Evolutionary conservation across 2,797 vertebrate species (phyloP), one percentile per base, ranked within the genome.

Genomic region (Muraenolepis orangiensis): DNA sequence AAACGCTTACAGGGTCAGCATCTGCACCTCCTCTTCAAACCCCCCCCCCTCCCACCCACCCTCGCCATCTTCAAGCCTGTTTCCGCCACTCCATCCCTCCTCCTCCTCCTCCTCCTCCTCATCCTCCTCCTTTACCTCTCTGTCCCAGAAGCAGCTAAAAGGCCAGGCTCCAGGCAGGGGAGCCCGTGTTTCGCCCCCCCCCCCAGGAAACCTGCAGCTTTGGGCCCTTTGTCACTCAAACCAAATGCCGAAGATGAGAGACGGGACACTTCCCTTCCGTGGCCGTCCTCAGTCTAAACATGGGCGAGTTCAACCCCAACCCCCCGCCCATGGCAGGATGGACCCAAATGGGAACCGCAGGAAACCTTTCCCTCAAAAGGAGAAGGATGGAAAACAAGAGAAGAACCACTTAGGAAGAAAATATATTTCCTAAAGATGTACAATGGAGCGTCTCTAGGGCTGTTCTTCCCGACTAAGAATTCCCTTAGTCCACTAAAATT

Each of bases 1-100:
- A n/a, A 76, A 77, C 78, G 81, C 80, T 84, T 83, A 83, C 36
- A 69, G 81, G 87, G 85, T 89, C 82, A 86, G 79, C 1, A 8
- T 38, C 73, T 80, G 74, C 64, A 31, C 30, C 68, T 70, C 74
- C 61, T 42, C 36, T 78, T 76, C 72, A 67, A 74, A 67, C 75
- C 76, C 71, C 79, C 32, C 74, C 2, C 75, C 32, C 74, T 2
- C 75, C 3, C 0, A 70, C 14, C 26, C 6, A 13, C 64, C 74
- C 74, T 57, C 10, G 6, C 32, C 40, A 74, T 23, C 73, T 66
- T 26, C 28, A 23, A 11, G 66, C 32, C 70, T 51, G 31, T 29
- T 68, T 28, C 64, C 51, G 76, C 32, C 72, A 79, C 73, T 79
- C 66, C 78, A 81, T 76, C 82, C 80, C 74, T 77, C 61, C 72